Evolutionary conservation across 2,113 vertebrate genomes (phyloP), one percentile per base, ranked within the genome.

Genomic region (Proteles cristata): DNA sequence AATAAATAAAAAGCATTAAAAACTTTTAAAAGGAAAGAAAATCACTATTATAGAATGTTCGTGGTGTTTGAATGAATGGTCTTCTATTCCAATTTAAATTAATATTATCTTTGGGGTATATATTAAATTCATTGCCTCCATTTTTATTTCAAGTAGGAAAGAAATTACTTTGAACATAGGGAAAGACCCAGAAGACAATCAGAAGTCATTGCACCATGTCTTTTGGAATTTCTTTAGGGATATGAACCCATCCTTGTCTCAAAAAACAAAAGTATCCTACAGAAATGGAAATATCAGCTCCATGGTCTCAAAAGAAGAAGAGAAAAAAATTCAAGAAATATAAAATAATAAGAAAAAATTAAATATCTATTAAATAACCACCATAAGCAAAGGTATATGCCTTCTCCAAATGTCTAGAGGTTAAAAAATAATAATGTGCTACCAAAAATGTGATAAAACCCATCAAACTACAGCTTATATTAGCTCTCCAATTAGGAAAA

Each of bases 121-220:
- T 79, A 76, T 63, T 85, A 95, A 92, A 92, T 89, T 81, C 35
- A 11, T 28, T 69, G 58, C 14, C 23, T 61, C 43, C 33, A 80
- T 14, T 82, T 94, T 76, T 97, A 66, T 93, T 89, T 90, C 35
- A 92, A 35, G 19, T 81, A 73, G 88, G 25, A 85, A 88, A 81
- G 14, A 90, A 83, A 92, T 63, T 92, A 31, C 11, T 81, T 66
- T 71, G 39, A 82, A 90, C 55, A 74, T 16, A 74, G 0, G 35
- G 50, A 95, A 17, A 84, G 43, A 88, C 63, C 28, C 35, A 88
- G 61, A 10, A 92, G n/a, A 79, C 11, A 89, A 73, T 90, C 66
- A 50, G 45, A 79, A 77, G 25, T 16, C 17, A 50, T 5, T 35
- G 15, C 0, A 48, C 28, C 12, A 76, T 2, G 0, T 48, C 58